Base-by-base conservation (phyloP, 2,797 vertebrate genomes). In the Sebastes goodei region DNA sequence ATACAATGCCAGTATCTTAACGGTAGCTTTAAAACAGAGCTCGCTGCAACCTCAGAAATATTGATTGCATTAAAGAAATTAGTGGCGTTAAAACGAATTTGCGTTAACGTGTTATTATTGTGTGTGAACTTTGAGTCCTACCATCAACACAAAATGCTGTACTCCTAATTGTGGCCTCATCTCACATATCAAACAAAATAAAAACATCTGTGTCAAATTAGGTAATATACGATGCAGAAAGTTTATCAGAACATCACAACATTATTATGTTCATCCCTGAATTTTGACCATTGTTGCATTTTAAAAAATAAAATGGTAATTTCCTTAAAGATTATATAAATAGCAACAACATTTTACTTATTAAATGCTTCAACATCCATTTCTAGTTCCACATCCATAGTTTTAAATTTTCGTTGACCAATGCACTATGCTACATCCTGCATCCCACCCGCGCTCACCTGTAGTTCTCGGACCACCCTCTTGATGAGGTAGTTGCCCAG, bases 401-500 rank as follows among this genome's bases (percentile, higher is more conserved):
- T 12, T 56, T 9, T 20, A 20, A 8, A 49, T 56, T 42, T 21
- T n/a, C 52, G 10, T 11, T 33, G 14, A 38, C 10, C 29, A 30
- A 15, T 2, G n/a, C 27, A 4, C 8, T 17, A 14, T 5, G 25
- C 52, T 33, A 8, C 27, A 77, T 32, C 14, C 23, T 2, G 4
- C 21, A 32, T 25, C 17, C 33, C 32, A 20, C 3, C 3, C 49
- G 2, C 15, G 76, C 96, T 7, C 74, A 99, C 99, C 97, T 98
- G 97, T 61, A 99, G 94, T 87, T 99, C 97, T 63, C 96, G 96
- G 11, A 99, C 97, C 33, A 99, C 99, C 27, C 93, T 96, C 89
- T 99, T 99, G 92, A 99, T 97, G 82, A 99, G 97, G 91, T 98
- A 96, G 68, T 97, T 97, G 10, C 98, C 99, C 2, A 99, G 96